Evolutionary conservation across 2,797 vertebrate genomes (phyloP).

Genomic region (Sylvia borin): DNA sequence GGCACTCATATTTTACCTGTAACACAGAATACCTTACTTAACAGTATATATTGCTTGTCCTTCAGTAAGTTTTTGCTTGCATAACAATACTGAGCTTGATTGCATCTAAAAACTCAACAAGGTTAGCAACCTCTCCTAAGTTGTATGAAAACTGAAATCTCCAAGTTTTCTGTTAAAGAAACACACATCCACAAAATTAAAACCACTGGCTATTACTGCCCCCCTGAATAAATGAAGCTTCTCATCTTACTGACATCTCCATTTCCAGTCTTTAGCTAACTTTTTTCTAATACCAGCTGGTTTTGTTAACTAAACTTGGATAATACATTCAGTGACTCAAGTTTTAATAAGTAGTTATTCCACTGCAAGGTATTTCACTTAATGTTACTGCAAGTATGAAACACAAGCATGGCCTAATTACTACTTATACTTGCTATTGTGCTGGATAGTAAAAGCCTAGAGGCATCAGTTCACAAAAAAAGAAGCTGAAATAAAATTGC

Average conservation of each 20-base stretch:
- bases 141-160: not conserved
- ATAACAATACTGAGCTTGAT: not conserved
- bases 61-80: not conserved
- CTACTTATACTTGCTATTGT: not conserved
- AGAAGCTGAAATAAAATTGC: not conserved
- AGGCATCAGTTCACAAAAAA: not conserved
- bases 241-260: not conserved
- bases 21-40: constrained; percentile 7
- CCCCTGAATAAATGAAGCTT: not conserved
- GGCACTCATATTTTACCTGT: constrained; percentile 97
- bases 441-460: constrained; percentile 1
- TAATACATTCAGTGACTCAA: not conserved
- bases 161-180: not conserved
- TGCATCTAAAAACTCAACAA: not conserved
- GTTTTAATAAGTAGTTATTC: not conserved
- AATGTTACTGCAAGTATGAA: not conserved
- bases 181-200: not conserved
- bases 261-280: not conserved
- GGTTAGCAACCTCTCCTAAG: not conserved
- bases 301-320: not conserved
- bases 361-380: not conserved
- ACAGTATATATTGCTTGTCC: not conserved
- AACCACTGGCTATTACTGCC: not conserved
- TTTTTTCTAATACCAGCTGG: not conserved
- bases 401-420: constrained; percentile 8